A percentile compares a stretch with the other conserved stretches of the same genome.
Evolutionary conservation across 1,140 invertebrate genomes (phyloP).

Genomic region (Pseudomyrmex sp.): DNA sequence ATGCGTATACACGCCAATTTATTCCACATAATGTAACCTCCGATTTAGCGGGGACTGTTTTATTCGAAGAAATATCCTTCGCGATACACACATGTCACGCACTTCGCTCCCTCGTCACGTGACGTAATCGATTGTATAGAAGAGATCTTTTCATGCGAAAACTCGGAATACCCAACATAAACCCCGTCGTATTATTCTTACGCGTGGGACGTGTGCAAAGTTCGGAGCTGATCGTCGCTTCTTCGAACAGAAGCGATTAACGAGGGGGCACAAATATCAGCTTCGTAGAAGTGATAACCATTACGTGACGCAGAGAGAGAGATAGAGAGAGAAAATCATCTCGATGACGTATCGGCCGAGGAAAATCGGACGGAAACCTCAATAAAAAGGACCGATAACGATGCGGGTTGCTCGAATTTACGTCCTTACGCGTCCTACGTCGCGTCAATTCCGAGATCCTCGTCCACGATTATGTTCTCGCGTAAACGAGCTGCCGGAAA

Average conservation of each 20-base stretch:
- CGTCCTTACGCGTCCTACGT: not conserved
- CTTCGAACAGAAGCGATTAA: conserved; percentile 37
- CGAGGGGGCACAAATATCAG: not conserved
- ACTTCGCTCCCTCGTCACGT: not conserved
- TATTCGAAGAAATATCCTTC: conserved; percentile 6
- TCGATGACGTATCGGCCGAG: conserved; percentile 14
- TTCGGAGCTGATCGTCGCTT: conserved; percentile 18
- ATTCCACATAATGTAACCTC: conserved; percentile 7
- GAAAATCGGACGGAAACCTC: not conserved
- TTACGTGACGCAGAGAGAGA: not conserved
- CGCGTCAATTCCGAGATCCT: not conserved
- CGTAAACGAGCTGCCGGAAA: not conserved
- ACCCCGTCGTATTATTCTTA: conserved; percentile 27
- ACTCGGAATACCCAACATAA: not conserved
- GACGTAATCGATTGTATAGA: conserved; percentile 34
- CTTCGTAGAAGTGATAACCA: conserved; percentile 15
- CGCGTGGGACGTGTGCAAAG: not conserved
- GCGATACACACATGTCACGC: conserved; percentile 15
- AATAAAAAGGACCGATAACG: conserved; percentile 11
- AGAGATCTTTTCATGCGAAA: not conserved
- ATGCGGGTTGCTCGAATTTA: conserved; percentile 11
- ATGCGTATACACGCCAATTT: not conserved
- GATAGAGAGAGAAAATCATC: not conserved
- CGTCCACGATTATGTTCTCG: not conserved
- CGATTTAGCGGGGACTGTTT: not conserved